Evolutionary conservation across 2,113 vertebrate genomes (phyloP), one percentile per base, ranked within the genome.

Genomic region (Dipodomys ordii): DNA sequence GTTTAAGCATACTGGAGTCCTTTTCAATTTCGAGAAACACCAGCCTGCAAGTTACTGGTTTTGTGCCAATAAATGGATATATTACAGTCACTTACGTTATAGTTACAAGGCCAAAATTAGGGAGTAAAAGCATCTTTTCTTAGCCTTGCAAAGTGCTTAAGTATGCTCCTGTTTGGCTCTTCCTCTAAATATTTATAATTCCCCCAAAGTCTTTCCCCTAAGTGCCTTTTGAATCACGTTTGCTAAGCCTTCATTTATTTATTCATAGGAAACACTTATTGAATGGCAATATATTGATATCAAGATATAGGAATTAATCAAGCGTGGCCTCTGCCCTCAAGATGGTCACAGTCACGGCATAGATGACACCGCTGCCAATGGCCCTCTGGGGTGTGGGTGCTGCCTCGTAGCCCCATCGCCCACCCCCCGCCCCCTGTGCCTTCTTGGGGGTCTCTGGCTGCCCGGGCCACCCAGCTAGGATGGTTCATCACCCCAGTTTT

Each of bases 181-280:
- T 49, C 81, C 76, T 83, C 72, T 57, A 67, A 83, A 71, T 87
- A 87, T 68, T 94, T 87, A 90, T 74, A 85, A 87, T 83, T 94
- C 81, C 18, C 15, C 7, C 32, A 78, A 13, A 71, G 44, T 83
- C 92, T 87, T 72, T 88, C 88, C 83, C 82, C 83, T 94, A 90
- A 93, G 93, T 82, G 94, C 93, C 83, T 89, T 93, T 94, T 65
- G 88, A 76, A 46, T 57, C 64, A 9, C 60, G 68, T 80, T 83
- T 74, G 73, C 80, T 68, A 83, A 64, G 85, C 25, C 46, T 67
- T 78, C 82, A 65, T n/a, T 72, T 92, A 49, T 44, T 64, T 85
- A 79, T 88, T 91, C 87, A 83, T 20, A 80, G 89, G 6, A 25
- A 76, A 92, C 27, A 19, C 78, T 90, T 62, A 78, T 69, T 82